Evolutionary conservation across 2,888 invertebrate genomes (phyloP).

Genomic region (Drosophila engyochracea): DNA sequence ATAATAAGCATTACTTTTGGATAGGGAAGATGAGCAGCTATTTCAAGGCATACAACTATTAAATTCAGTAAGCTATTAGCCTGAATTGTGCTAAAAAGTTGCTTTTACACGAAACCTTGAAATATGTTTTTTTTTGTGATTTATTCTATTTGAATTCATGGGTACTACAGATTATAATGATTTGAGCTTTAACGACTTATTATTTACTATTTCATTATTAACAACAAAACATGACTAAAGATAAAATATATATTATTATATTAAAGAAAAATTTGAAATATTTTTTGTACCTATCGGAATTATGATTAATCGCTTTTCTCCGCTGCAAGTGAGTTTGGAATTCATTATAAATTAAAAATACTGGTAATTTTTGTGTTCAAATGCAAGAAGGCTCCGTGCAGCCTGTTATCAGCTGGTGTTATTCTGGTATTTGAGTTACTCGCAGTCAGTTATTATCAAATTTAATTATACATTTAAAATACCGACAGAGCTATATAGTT

Average conservation of each 20-base stretch:
- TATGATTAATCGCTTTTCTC: neutral
- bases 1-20: conserved; percentile 15
- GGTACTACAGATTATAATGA: neutral
- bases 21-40: neutral
- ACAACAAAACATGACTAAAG: neutral
- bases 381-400: neutral
- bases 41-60: neutral
- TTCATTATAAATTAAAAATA: neutral
- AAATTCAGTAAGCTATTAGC: neutral
- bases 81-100: neutral
- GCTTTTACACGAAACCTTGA: neutral
- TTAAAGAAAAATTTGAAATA: neutral
- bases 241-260: neutral
- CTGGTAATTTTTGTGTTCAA: neutral
- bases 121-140: neutral
- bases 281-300: neutral
- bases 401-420: neutral
- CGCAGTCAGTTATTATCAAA: neutral
- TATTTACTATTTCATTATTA: neutral
- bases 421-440: neutral
- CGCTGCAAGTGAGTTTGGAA: neutral
- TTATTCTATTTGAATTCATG: neutral
- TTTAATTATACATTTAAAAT: neutral
- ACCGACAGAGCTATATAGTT: neutral
- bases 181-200: neutral